phyloP scores from a whole-genome alignment of 2,797 vertebrate species.

The Phrynocephalus vlangalii region DNA sequence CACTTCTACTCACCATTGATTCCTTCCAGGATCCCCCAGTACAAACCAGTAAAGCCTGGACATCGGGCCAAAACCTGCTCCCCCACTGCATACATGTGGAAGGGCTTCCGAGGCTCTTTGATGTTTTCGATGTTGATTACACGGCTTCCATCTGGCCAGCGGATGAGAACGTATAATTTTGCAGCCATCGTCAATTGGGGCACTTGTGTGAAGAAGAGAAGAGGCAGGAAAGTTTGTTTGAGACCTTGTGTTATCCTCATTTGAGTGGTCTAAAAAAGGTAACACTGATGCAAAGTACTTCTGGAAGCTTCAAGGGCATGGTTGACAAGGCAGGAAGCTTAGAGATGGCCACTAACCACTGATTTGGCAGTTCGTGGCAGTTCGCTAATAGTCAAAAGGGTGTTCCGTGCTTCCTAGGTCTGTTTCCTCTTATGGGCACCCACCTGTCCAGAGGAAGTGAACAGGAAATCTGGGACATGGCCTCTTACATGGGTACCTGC shows the following conservation, averaged over 20 bases:
- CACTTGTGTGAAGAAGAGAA: background rate
- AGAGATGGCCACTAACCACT: too few species aligned
- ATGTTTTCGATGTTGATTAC: constrained; percentile 71
- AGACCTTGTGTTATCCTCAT: background rate
- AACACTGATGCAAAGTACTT: background rate
- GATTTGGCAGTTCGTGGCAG: too few species aligned
- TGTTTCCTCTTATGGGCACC: too few species aligned
- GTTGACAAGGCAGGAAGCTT: too few species aligned
- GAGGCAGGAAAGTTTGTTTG: background rate
- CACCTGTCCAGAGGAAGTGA: too few species aligned
- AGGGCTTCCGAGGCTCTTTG: constrained; percentile 70
- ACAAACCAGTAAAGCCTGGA: constrained; percentile 61
- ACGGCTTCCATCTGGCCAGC: constrained; percentile 66
- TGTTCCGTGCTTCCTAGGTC: too few species aligned
- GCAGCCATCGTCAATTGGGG: constrained; percentile 38
- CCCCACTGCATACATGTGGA: constrained; percentile 56
- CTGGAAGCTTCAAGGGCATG: too few species aligned
- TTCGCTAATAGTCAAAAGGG: too few species aligned
- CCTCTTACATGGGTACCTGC: too few species aligned
- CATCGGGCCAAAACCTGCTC: constrained; percentile 71
- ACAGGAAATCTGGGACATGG: too few species aligned
- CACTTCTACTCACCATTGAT: constrained; percentile 62
- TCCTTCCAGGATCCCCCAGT: constrained; percentile 68
- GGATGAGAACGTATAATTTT: constrained; percentile 66
- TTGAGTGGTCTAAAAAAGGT: background rate